A percentile compares a stretch with the other conserved stretches of the same genome.
These are phyloP conservation scores for Adoxophyes honmai DNA, from an alignment of 1,140 invertebrate genomes.

Conservation along the genomic window DNA sequence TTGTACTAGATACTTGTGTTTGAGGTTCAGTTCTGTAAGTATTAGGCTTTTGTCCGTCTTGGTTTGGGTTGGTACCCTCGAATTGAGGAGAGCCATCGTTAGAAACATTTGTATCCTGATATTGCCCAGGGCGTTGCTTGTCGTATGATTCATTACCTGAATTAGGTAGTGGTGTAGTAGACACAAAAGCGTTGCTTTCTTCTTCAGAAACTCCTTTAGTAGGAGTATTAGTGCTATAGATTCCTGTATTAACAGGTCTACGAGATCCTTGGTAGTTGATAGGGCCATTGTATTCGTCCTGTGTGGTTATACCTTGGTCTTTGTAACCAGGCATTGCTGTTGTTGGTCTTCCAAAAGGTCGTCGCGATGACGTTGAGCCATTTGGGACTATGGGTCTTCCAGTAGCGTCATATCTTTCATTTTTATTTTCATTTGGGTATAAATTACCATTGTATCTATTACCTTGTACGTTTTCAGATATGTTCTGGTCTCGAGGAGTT, in stretches of 20 bases:
- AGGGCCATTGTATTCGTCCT: background rate
- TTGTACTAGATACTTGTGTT: conserved; percentile 17
- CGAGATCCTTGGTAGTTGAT: background rate
- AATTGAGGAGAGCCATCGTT: background rate
- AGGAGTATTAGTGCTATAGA: background rate
- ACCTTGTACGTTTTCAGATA: background rate
- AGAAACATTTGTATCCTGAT: background rate
- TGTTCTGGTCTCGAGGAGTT: background rate
- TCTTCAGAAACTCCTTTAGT: background rate
- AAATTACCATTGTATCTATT: background rate
- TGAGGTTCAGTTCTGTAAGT: background rate
- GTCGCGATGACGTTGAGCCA: background rate
- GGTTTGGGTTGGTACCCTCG: background rate
- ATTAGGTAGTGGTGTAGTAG: background rate
- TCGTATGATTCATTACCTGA: background rate
- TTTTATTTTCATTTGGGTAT: background rate
- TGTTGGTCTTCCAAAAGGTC: conserved; percentile 4
- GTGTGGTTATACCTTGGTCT: background rate
- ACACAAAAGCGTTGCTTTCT: background rate
- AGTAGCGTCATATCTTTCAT: background rate
- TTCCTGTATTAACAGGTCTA: background rate
- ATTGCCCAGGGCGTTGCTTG: background rate
- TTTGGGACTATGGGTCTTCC: background rate
- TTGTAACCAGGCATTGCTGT: background rate
- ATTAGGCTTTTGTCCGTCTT: background rate